Evolutionary conservation across 1,140 invertebrate species (phyloP).

Genomic region (Caenorhabditis brenneri): DNA sequence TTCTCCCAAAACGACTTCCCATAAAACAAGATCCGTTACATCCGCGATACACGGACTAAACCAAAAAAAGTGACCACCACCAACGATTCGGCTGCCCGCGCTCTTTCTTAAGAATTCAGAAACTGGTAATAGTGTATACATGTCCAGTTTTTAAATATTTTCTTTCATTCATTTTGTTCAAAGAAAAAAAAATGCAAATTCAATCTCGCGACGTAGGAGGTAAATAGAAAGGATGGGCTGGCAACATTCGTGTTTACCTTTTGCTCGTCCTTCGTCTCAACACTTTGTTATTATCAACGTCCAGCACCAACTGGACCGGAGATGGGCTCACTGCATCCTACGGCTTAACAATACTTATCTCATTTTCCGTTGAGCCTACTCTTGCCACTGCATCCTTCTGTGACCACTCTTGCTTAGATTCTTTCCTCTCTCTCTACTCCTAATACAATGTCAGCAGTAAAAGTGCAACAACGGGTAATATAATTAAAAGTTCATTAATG

Average conservation of each 20-base stretch:
- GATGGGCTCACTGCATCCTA: not conserved
- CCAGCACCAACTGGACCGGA: slow-evolving; percentile 19
- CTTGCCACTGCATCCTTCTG: not conserved
- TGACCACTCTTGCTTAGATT: not conserved
- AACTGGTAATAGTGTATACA: slow-evolving; percentile 6
- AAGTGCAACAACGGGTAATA: not conserved
- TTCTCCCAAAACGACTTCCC: slow-evolving; percentile 27
- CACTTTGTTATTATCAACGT: slow-evolving; percentile 27
- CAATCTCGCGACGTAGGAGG: slow-evolving; percentile 9
- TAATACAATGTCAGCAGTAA: not conserved
- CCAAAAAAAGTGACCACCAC: slow-evolving; percentile 31
- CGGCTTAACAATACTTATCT: slow-evolving; percentile 37
- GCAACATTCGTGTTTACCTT: slow-evolving; percentile 21
- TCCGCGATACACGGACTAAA: slow-evolving; percentile 29
- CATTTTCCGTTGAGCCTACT: slow-evolving; percentile 27
- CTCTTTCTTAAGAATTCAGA: not conserved
- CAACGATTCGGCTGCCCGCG: not conserved
- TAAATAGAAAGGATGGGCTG: not conserved
- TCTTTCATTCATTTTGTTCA: not conserved
- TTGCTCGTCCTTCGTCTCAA: not conserved
- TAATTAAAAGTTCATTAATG: slow-evolving; percentile 30
- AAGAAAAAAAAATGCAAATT: not conserved
- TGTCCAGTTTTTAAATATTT: not conserved
- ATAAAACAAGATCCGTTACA: slow-evolving; percentile 43
- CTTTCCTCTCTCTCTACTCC: not conserved